Conservation (phyloP, 2,113 vertebrate genomes). For the Peromyscus californicus region DNA sequence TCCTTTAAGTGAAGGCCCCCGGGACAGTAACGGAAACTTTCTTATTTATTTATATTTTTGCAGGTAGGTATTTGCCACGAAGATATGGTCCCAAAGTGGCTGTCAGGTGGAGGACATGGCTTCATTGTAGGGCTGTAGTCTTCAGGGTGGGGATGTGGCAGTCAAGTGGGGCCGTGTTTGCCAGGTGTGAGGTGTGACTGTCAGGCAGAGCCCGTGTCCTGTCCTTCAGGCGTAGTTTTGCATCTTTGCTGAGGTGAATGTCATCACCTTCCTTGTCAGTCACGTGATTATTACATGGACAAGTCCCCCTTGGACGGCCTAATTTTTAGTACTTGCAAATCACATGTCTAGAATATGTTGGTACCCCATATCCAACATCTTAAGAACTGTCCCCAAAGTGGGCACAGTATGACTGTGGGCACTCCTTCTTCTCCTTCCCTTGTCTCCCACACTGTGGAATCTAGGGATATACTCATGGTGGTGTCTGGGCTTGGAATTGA, state of each 20-base stretch:
- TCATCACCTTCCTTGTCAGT: not conserved
- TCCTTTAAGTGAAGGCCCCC: slow-evolving; percentile 81
- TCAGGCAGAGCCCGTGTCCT: rapidly evolving
- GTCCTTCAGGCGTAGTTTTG: slow-evolving; percentile 6
- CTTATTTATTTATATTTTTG: slow-evolving; percentile 74
- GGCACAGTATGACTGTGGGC: not conserved
- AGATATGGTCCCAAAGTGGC: not conserved
- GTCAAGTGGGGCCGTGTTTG: not conserved
- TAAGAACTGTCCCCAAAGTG: not conserved
- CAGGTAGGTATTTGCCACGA: slow-evolving; percentile 18
- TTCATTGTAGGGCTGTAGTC: not conserved
- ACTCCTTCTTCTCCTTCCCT: not conserved
- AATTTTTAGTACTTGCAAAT: not conserved
- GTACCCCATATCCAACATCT: not conserved
- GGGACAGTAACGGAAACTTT: slow-evolving; percentile 82
- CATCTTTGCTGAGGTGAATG: not conserved
- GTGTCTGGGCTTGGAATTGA: not conserved
- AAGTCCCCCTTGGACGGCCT: not conserved
- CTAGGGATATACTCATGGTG: not conserved
- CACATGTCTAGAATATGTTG: not conserved
- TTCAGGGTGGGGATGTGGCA: not conserved
- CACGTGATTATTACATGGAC: not conserved
- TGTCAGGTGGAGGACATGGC: not conserved
- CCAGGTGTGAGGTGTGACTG: not conserved
- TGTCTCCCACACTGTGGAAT: not conserved